Conservation (phyloP, 2,888 invertebrate species). For the Lepetodrilus schrolli region DNA sequence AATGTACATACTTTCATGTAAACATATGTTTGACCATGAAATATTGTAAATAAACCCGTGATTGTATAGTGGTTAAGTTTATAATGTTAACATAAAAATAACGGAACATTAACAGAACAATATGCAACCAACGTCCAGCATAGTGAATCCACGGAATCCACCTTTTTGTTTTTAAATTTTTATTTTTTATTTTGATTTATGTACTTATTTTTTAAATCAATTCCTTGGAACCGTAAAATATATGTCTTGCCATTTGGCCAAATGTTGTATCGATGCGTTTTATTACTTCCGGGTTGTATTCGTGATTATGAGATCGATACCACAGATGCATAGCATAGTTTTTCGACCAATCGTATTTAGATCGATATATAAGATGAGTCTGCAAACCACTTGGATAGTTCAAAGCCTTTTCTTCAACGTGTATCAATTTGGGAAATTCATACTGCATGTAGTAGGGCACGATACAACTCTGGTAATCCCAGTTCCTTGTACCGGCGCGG, state of each 20-base stretch:
- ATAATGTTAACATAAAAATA: too few relatives aligned
- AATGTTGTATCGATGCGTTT: neutral
- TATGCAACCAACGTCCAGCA: too few relatives aligned
- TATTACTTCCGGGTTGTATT: neutral
- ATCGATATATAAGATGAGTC: neutral
- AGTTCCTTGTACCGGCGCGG: neutral
- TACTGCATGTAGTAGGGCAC: neutral
- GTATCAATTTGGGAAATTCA: neutral
- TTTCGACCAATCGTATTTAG: neutral
- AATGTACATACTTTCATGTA: too few relatives aligned
- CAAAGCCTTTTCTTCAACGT: constrained; percentile 18
- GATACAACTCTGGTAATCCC: neutral
- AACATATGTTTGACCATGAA: too few relatives aligned
- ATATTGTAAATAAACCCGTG: too few relatives aligned
- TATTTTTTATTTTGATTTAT: neutral
- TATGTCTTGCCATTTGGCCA: constrained; percentile 1
- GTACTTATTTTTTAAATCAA: neutral
- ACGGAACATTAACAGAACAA: too few relatives aligned
- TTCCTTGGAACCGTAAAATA: neutral
- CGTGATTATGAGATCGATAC: neutral
- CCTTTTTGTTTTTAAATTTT: too few relatives aligned
- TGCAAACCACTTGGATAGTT: constrained; percentile 6
- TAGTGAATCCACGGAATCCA: too few relatives aligned
- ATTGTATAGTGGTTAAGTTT: too few relatives aligned
- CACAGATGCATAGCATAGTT: constrained; percentile 21